Evolutionary conservation across 2,113 vertebrate genomes (phyloP).

Genomic region (Plecotus auritus): DNA sequence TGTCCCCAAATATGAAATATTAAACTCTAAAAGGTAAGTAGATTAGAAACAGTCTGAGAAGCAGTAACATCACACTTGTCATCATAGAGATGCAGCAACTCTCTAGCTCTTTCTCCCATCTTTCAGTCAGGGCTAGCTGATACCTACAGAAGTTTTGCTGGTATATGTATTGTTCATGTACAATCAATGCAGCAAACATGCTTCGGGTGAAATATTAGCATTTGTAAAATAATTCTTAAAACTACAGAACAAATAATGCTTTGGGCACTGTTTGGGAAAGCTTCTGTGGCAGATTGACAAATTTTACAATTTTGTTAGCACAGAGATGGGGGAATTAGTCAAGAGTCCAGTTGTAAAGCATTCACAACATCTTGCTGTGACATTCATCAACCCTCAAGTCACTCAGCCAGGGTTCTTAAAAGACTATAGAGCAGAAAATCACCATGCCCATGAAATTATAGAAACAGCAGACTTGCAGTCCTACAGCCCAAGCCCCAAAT

Average conservation of each 20-base stretch:
- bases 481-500: neutral
- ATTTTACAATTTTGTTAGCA: constrained; percentile 46
- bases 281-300: constrained; percentile 42
- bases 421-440: constrained; percentile 24
- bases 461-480: neutral
- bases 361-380: neutral
- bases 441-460: neutral
- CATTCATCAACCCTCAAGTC: neutral
- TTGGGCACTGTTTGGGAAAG: constrained; percentile 22
- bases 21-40: neutral
- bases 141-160: neutral
- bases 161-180: neutral
- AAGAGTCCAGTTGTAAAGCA: constrained; percentile 28
- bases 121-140: neutral
- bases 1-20: neutral
- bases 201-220: constrained; percentile 44
- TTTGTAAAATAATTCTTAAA: constrained; percentile 41
- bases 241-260: constrained; percentile 54
- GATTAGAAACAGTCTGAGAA: neutral
- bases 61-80: neutral
- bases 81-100: neutral
- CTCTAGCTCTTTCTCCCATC: neutral
- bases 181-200: neutral
- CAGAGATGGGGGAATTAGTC: constrained; percentile 25
- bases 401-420: constrained; percentile 29